Percentiles rank a stretch among this genome's conserved stretches.
These are phyloP conservation scores for Bubalus kerabau DNA, from an alignment of 2,113 vertebrate species.

Conservation along the genomic window DNA sequence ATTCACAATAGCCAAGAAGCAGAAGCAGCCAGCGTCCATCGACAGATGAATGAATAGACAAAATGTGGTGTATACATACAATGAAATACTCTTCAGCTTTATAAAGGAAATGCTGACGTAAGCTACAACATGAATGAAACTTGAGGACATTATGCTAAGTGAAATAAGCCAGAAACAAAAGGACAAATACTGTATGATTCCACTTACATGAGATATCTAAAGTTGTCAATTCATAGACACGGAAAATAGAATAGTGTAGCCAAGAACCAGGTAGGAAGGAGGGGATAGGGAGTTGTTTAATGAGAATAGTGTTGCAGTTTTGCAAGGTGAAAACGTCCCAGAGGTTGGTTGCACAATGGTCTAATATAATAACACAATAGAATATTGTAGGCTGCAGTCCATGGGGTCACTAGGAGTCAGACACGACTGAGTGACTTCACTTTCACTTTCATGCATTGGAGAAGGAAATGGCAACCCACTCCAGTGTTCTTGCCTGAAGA, in stretches of 20 bases:
- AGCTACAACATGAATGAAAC: not conserved
- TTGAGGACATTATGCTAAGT: not conserved
- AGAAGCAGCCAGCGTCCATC: not conserved
- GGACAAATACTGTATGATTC: not conserved
- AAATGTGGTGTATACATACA: not conserved
- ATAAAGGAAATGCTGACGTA: not conserved
- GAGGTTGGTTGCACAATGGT: not conserved
- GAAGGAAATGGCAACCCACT: too few species aligned
- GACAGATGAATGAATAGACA: not conserved
- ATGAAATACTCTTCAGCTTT: not conserved
- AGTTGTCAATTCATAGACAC: not conserved
- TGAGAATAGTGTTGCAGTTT: not conserved
- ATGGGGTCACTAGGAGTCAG: accelerated
- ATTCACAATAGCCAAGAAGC: not conserved
- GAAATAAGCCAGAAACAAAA: not conserved
- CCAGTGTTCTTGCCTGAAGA: too few species aligned
- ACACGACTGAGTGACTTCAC: not conserved
- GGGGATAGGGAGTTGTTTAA: not conserved
- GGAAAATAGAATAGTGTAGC: not conserved
- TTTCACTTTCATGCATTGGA: not conserved
- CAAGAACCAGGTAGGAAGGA: not conserved
- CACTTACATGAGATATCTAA: not conserved
- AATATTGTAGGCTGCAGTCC: not conserved
- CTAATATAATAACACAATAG: not conserved
- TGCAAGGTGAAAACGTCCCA: not conserved